Evolutionary conservation across 2,113 vertebrate species (phyloP).

Genomic region (Formicarius rufipectus): DNA sequence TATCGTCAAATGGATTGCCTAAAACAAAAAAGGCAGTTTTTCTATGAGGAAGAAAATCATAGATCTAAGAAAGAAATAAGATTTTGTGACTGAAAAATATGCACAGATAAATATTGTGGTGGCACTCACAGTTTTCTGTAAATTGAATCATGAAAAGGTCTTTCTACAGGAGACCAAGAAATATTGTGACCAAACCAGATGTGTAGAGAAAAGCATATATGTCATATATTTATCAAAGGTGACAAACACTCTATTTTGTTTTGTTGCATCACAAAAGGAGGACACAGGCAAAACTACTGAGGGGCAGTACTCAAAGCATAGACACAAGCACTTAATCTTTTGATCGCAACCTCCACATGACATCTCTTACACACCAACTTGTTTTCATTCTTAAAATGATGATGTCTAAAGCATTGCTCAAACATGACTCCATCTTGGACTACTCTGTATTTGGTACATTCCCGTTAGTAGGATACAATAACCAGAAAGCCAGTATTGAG

Average conservation of each 20-base stretch:
- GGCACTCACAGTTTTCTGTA: background rate
- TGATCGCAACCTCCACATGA: background rate
- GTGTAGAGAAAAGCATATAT: background rate
- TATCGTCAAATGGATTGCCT: background rate
- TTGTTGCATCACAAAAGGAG: background rate
- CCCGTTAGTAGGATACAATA: background rate
- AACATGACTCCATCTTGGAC: background rate
- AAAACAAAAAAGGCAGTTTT: background rate
- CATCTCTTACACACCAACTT: background rate
- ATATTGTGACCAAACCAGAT: background rate
- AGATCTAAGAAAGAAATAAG: background rate
- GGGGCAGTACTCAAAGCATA: background rate
- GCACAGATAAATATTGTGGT: background rate
- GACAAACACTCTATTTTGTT: background rate
- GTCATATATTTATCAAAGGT: background rate
- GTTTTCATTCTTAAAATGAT: background rate
- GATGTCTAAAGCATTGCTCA: background rate
- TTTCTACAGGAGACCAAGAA: background rate
- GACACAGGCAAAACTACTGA: rapidly evolving
- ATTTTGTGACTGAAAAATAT: background rate
- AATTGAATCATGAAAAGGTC: background rate
- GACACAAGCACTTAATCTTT: background rate
- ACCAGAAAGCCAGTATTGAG: background rate
- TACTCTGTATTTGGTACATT: background rate
- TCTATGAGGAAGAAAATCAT: background rate